Conservation (phyloP, 2,113 vertebrate species). For the Neofelis nebulosa region DNA sequence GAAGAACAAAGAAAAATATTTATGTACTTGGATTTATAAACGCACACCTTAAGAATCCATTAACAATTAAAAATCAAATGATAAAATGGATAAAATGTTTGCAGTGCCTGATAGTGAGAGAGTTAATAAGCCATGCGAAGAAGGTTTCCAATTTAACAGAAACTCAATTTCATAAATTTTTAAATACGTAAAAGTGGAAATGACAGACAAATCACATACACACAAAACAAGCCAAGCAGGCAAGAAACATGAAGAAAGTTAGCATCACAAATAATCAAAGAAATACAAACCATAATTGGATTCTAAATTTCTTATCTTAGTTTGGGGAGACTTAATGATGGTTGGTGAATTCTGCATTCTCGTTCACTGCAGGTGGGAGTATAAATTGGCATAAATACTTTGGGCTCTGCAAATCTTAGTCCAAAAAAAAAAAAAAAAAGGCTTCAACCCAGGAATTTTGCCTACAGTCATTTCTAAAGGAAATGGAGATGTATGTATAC, state of each 20-base stretch:
- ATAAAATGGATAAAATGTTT: background rate
- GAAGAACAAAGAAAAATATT: background rate
- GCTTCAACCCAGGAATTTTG: background rate
- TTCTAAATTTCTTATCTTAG: background rate
- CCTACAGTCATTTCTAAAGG: background rate
- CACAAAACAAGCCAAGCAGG: background rate
- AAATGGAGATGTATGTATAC: background rate
- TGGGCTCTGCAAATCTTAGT: background rate
- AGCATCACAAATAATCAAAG: background rate
- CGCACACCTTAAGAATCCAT: background rate
- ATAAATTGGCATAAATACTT: background rate
- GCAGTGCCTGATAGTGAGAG: background rate
- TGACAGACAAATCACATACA: background rate
- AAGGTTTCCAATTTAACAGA: background rate
- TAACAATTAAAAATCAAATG: background rate
- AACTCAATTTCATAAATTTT: background rate
- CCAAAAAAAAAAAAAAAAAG: background rate
- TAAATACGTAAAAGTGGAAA: slow-evolving; percentile 6
- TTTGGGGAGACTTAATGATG: background rate
- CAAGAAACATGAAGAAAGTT: background rate
- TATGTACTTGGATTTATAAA: background rate
- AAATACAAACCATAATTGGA: background rate
- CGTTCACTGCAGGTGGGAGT: background rate
- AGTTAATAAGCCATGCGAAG: background rate
- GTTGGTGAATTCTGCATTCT: background rate